Conservation (phyloP, 2,888 invertebrate species). For the Chrysodeixis includens region DNA sequence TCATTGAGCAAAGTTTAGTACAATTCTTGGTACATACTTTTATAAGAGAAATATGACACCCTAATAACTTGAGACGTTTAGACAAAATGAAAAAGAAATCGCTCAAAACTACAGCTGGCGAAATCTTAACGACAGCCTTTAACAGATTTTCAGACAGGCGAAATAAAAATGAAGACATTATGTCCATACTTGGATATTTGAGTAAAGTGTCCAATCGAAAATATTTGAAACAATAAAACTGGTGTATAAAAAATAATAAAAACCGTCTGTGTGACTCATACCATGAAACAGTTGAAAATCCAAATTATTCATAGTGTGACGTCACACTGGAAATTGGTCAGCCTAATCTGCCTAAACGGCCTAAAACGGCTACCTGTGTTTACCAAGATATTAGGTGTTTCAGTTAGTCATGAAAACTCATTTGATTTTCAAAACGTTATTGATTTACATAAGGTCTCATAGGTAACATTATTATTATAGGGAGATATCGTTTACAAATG, state of each 20-base stretch:
- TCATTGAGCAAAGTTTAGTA: not conserved
- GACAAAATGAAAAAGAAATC: not conserved
- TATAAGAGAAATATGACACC: not conserved
- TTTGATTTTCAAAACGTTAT: not conserved
- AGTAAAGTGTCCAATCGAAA: slow-evolving; percentile 27
- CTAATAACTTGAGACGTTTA: not conserved
- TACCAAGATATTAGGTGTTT: slow-evolving; percentile 19
- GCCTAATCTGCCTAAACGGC: slow-evolving; percentile 13
- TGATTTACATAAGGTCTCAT: not conserved
- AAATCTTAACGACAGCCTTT: not conserved
- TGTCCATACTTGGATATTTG: slow-evolving; percentile 4
- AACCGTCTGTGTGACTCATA: slow-evolving; percentile 35
- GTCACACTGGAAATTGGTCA: slow-evolving; percentile 39
- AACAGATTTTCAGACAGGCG: not conserved
- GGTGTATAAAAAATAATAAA: slow-evolving; percentile 23
- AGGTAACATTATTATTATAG: no score
- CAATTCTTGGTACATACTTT: not conserved
- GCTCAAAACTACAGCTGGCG: not conserved
- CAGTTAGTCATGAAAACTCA: slow-evolving; percentile 43
- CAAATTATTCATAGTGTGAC: slow-evolving; percentile 31
- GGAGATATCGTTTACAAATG: no score
- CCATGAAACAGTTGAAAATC: slow-evolving; percentile 37
- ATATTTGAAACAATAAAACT: slow-evolving; percentile 25
- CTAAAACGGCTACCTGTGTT: slow-evolving; percentile 16
- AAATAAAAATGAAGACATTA: slow-evolving; percentile 10